Conservation (phyloP, 92 coral and sea anemone genomes). For the Scolanthus callimorphus region DNA sequence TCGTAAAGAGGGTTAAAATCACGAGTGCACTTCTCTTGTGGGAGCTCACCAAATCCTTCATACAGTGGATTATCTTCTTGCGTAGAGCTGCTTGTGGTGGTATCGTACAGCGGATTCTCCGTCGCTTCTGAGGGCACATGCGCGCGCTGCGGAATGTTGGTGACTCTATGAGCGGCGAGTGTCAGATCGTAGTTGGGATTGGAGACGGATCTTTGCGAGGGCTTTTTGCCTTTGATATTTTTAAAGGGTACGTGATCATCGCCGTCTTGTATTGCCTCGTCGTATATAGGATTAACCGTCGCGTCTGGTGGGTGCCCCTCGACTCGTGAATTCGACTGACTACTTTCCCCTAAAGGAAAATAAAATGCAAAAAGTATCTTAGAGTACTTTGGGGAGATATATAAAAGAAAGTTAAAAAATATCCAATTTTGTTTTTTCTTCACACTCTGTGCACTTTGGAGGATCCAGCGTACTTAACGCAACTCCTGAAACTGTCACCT, state of each 20-base stretch:
- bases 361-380: too few species aligned
- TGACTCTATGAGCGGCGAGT: slow-evolving; percentile 13
- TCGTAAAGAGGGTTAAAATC: slow-evolving; percentile 7
- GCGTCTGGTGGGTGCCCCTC: too few species aligned
- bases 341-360: too few species aligned
- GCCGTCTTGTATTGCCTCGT: not conserved
- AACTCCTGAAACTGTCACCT: too few species aligned
- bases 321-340: too few species aligned
- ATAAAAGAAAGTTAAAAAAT: too few species aligned
- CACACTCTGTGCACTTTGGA: too few species aligned
- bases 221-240: not conserved
- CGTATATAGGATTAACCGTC: too few species aligned
- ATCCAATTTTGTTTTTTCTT: too few species aligned
- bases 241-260: slow-evolving; percentile 6
- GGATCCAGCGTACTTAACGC: too few species aligned
- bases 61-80: slow-evolving; percentile 22
- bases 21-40: not conserved
- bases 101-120: slow-evolving; percentile 49
- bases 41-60: slow-evolving; percentile 9
- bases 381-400: too few species aligned
- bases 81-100: slow-evolving; percentile 9
- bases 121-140: slow-evolving; percentile 30
- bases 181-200: slow-evolving; percentile 59
- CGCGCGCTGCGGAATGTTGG: slow-evolving; percentile 3
- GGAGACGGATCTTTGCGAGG: slow-evolving; percentile 13